These are phyloP conservation scores for Zoroaster sp. DNA, from an alignment of 53 echinoderm and acorn worm species.

Conservation along the genomic window DNA sequence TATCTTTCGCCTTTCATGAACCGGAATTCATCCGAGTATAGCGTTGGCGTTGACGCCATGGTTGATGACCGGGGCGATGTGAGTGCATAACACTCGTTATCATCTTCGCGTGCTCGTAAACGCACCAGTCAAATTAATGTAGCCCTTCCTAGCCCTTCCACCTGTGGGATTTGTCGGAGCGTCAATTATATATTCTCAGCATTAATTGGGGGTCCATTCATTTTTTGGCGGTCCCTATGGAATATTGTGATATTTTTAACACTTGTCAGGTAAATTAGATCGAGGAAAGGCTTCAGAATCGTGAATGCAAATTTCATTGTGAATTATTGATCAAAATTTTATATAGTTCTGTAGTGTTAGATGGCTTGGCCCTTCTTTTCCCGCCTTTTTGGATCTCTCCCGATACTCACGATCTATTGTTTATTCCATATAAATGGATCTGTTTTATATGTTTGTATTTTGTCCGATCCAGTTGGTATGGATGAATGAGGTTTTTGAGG, in stretches of 20 bases:
- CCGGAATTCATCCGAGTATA: not conserved
- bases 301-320: not conserved
- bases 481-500: too few species aligned
- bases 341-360: not conserved
- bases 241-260: not conserved
- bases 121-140: slow-evolving; percentile 20
- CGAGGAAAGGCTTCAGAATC: not conserved
- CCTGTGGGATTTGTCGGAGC: not conserved
- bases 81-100: not conserved
- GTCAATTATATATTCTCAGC: not conserved
- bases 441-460: too few species aligned
- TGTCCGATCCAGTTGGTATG: too few species aligned
- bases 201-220: not conserved
- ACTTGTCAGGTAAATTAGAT: not conserved
- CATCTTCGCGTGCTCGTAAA: not conserved
- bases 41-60: not conserved
- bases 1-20: not conserved
- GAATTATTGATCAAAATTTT: not conserved
- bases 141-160: not conserved
- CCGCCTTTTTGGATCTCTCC: too few species aligned
- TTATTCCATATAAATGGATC: too few species aligned
- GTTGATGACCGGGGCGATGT: slow-evolving; percentile 7
- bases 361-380: not conserved
- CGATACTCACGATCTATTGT: too few species aligned
- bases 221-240: not conserved